Base-by-base conservation (phyloP, 1,140 invertebrate species). In the Zaprionus gabonicus region DNA sequence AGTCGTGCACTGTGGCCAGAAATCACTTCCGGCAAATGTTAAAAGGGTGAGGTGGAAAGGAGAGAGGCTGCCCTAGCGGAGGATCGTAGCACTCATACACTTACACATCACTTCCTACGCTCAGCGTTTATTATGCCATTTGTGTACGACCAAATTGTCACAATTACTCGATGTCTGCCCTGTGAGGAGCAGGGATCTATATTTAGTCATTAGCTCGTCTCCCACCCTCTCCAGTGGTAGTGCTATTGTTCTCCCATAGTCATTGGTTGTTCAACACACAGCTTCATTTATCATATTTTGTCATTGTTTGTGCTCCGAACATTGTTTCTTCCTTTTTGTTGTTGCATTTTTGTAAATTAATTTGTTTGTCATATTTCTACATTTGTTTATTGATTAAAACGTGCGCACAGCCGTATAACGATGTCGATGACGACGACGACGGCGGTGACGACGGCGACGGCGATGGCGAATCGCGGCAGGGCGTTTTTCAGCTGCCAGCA, bases 361-460 rank as follows among this genome's bases (percentile, higher is more conserved):
- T 91, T 90, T 86, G 80, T 86, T 90, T 91, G 86, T 90, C 85
- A 86, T 90, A 90, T 85, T 85, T 91, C 82, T 74, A 86, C 82
- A 77, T 86, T 90, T 90, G 86, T 90, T 90, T 90, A 90, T 86
- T 86, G 86, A 91, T 90, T 80, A 87, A 85, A 91, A 82, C 85
- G 80, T 91, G 80, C 82, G 56, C 72, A 79, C 75, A 81, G 66
- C 63, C 78, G 71, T 34, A 56, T 38, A 59, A 63, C 38, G 15
- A 46, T 46, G n/a, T 46, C 41, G 41, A 46, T 46, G 41, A 38
- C 36, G 12, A 38, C 36, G 10, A 27, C 13, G 20, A 53, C 15
- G 31, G 31, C 9, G 23, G 23, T 23, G 23, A 23, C 23, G n/a
- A 36, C 10, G 9, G 12, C 10, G 10, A 53, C 13, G 17, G 44